Conservation (phyloP, 2,888 invertebrate genomes). For the Cheilosia vernalis region DNA sequence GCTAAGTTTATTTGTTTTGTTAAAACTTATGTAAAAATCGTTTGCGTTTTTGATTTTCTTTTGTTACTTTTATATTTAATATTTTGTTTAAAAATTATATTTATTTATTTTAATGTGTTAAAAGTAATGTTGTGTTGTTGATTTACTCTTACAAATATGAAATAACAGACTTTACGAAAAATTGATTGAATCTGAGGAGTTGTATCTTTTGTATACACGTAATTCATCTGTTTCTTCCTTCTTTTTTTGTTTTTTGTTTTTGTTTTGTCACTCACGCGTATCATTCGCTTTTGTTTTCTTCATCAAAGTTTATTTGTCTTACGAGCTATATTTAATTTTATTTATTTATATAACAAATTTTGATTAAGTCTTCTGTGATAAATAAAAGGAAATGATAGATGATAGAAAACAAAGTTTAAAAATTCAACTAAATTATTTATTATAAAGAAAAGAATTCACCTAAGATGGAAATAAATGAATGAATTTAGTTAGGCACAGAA, state of each 20-base stretch:
- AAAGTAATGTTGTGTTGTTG: conserved; percentile 59
- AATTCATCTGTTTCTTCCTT: conserved; percentile 8
- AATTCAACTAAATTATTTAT: conserved; percentile 40
- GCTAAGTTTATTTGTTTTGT: conserved; percentile 43
- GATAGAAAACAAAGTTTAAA: conserved; percentile 18
- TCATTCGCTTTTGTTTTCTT: conserved; percentile 39
- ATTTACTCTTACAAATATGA: conserved; percentile 69
- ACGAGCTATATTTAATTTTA: neutral
- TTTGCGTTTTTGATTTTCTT: conserved; percentile 13
- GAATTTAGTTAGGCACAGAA: conserved; percentile 72
- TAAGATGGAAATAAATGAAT: conserved; percentile 43
- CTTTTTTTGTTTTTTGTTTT: conserved; percentile 10
- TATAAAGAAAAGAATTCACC: conserved; percentile 8
- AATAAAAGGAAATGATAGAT: conserved; percentile 9
- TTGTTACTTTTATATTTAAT: conserved; percentile 40
- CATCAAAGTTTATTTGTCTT: conserved; percentile 12
- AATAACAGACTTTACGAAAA: conserved; percentile 74
- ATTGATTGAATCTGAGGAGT: conserved; percentile 74
- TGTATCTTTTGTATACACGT: conserved; percentile 30
- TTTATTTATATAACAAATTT: conserved; percentile 60
- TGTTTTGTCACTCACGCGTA: conserved; percentile 37
- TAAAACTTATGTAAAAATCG: conserved; percentile 70
- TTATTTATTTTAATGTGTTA: conserved; percentile 47
- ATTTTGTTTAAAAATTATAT: conserved; percentile 47
- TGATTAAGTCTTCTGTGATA: conserved; percentile 67